These are phyloP conservation scores for Stegostoma tigrinum DNA, from an alignment of 2,113 vertebrate species.

Conservation along the genomic window DNA sequence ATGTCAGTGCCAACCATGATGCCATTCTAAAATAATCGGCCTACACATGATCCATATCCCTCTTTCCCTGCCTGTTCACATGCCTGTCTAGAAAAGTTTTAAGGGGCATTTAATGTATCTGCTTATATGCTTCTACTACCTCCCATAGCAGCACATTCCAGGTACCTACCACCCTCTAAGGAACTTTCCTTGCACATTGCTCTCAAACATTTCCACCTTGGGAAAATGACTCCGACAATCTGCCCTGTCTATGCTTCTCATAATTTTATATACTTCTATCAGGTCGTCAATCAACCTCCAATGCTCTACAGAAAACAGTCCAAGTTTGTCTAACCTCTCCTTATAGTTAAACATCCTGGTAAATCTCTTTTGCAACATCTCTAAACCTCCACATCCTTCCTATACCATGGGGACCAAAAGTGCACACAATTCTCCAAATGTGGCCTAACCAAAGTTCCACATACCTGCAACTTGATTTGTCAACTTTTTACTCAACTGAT, in stretches of 20 bases:
- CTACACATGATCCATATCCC: too few species aligned
- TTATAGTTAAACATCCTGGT: background rate
- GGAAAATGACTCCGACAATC: background rate
- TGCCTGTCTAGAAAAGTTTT: too few species aligned
- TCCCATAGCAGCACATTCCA: too few species aligned
- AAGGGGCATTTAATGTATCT: too few species aligned
- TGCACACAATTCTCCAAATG: background rate
- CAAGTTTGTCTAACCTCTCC: background rate
- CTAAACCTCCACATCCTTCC: background rate
- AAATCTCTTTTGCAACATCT: background rate
- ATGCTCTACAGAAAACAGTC: background rate
- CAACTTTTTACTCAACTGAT: background rate
- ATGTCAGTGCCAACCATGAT: too few species aligned
- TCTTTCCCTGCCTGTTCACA: too few species aligned
- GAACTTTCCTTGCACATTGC: too few species aligned
- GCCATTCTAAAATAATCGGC: too few species aligned
- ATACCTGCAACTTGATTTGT: background rate
- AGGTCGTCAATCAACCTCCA: background rate
- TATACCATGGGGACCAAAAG: background rate
- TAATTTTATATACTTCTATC: background rate
- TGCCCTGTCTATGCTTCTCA: background rate
- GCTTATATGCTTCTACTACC: too few species aligned
- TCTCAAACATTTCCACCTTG: background rate
- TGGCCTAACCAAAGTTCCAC: background rate
- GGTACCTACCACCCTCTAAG: too few species aligned